Evolutionary conservation across 2,113 vertebrate species (phyloP).

Genomic region (Cryptomyrus ogoouensis): DNA sequence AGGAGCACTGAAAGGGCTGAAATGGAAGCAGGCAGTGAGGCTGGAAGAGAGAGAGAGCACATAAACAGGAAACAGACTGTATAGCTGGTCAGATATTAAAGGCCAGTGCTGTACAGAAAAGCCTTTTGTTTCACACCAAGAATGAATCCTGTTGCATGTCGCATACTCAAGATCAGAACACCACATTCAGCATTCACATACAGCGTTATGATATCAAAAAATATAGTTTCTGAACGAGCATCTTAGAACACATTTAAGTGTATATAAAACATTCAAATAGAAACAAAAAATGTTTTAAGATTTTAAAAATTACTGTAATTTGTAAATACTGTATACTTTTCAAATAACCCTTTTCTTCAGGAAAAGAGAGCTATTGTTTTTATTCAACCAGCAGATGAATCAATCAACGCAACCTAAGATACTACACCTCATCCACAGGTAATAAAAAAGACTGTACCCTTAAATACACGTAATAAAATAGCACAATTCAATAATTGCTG

Average conservation of each 20-base stretch:
- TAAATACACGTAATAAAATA: not conserved
- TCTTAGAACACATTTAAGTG: not conserved
- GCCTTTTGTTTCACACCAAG: slow-evolving; percentile 15
- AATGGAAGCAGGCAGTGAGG: not conserved
- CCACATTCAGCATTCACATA: no score
- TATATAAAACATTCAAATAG: not conserved
- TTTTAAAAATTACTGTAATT: not conserved
- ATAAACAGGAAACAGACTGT: not conserved
- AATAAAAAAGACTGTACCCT: not conserved
- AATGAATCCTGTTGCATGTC: slow-evolving; percentile 57
- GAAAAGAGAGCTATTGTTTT: not conserved
- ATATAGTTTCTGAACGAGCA: not conserved
- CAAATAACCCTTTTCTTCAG: not conserved
- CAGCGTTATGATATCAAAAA: not conserved
- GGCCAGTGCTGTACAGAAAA: slow-evolving; percentile 25
- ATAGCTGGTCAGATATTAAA: slow-evolving; percentile 36
- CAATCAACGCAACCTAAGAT: not conserved
- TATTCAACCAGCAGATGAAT: not conserved
- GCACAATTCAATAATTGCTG: not conserved
- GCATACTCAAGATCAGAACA: not conserved
- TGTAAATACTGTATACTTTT: not conserved
- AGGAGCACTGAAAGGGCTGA: not conserved
- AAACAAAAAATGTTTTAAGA: not conserved
- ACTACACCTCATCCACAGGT: slow-evolving; percentile 5
- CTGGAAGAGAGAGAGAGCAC: not conserved